Evolutionary conservation across 2,888 invertebrate genomes (phyloP), one percentile per base, ranked within the genome.

Genomic region (Tipula helvola): DNA sequence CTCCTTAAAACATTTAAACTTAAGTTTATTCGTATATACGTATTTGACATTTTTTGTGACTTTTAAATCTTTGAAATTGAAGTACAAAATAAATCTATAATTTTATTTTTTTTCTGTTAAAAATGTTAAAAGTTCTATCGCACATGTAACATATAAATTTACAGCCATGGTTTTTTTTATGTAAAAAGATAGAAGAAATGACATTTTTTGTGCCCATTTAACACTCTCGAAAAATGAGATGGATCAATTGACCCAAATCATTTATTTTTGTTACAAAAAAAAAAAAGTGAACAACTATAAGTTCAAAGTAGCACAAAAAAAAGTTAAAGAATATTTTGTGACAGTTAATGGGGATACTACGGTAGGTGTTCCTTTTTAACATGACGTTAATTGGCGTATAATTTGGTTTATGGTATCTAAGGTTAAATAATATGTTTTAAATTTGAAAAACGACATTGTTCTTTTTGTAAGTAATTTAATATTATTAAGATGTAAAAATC

Each of bases 161-260:
- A 39, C 7, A 39, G 39, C 28, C 52, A 28, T 71, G n/a, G 52
- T 52, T 71, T 71, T 71, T 71, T 28, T 28, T 18, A 71, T 71
- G 28, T 71, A 10, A 28, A 71, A 71, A 10, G 7, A 71, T 71
- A 71, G 71, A 28, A 71, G 71, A 71, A 71, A 71, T 71, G 28
- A 71, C 71, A 71, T 71, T 71, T 71, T 71, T 28, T 71, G 71
- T 71, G 71, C 28, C 71, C 71, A 28, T 71, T 71, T 71, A 71
- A 28, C 28, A 71, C 71, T 1, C 28, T 71, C 71, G 71, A 71
- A 71, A 71, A 71, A 71, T 71, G 71, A 71, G 71, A 71, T 71
- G 71, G 71, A 71, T 71, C 71, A 71, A 71, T 71, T 71, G 71
- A 71, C 71, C 71, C 71, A 71, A 71, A 71, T 71, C 71, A 71